A percentile compares a stretch with the other conserved stretches of the same genome.
These are phyloP conservation scores for Antitype chi DNA, from an alignment of 2,888 invertebrate species.

Conservation along the genomic window DNA sequence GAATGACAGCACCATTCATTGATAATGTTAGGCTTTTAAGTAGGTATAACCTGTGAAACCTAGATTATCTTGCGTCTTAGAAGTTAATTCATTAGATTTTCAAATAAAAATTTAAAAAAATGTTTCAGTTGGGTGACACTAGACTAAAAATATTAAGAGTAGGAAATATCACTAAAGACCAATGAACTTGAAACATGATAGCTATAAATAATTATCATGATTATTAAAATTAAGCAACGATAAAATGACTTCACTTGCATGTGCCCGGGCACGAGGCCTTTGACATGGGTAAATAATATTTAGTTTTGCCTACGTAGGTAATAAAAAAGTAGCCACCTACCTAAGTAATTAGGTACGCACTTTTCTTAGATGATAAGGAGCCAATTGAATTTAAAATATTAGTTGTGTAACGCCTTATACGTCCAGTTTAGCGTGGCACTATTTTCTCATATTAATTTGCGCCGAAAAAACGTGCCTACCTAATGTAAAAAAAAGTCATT, in stretches of 20 bases:
- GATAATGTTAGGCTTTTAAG: not conserved
- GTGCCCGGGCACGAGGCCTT: not conserved
- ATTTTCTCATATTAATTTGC: not conserved
- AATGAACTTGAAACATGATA: conserved; percentile 24
- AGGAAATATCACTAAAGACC: conserved; percentile 1
- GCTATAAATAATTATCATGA: conserved; percentile 11
- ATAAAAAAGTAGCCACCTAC: not conserved
- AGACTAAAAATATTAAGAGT: not conserved
- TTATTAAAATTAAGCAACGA: conserved; percentile 23
- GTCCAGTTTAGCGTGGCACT: not conserved
- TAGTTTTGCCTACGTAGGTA: not conserved
- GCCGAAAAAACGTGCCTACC: not conserved
- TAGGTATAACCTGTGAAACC: not conserved
- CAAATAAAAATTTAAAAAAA: not conserved
- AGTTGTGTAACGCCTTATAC: no score
- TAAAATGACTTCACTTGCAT: conserved; percentile 17
- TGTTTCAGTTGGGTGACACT: not conserved
- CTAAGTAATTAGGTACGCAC: not conserved
- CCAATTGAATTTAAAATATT: not conserved
- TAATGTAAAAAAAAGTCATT: not conserved
- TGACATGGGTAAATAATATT: not conserved
- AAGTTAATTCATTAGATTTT: not conserved
- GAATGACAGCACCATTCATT: not conserved
- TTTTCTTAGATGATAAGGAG: not conserved
- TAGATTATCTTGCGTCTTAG: not conserved